Percentiles rank a stretch among this genome's conserved stretches.
phyloP scores from a whole-genome alignment of 2,113 vertebrate species.

The Peromyscus polionotus region DNA sequence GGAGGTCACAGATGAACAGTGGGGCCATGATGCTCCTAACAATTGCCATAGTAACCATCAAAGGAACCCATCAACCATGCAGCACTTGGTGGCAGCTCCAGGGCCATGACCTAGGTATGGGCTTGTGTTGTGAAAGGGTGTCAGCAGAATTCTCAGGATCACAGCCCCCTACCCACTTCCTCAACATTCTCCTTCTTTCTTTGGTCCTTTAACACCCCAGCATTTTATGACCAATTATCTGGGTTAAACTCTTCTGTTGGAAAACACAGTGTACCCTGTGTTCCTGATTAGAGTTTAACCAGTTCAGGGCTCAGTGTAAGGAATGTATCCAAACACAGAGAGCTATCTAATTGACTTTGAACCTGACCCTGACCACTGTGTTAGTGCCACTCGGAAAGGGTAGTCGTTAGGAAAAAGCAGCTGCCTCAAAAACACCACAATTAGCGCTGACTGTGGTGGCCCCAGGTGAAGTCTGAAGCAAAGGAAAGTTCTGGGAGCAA shows the following conservation, averaged over 20 bases:
- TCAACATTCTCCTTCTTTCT: neutral
- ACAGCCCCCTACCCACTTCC: neutral
- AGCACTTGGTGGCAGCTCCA: accelerated
- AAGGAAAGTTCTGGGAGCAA: neutral
- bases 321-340: neutral
- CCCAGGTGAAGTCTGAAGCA: accelerated
- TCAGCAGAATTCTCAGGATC: accelerated
- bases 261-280: neutral
- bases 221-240: neutral
- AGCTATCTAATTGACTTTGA: neutral
- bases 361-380: accelerated
- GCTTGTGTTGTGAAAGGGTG: accelerated
- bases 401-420: neutral
- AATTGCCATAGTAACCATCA: accelerated
- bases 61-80: accelerated
- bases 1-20: neutral
- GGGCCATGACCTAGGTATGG: accelerated
- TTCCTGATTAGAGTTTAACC: neutral
- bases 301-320: neutral
- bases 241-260: neutral
- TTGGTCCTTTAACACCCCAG: neutral
- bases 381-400: accelerated
- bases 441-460: accelerated
- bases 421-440: accelerated
- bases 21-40: accelerated